Conservation (phyloP, 2,888 invertebrate genomes). For the Stenichneumon culpator region DNA sequence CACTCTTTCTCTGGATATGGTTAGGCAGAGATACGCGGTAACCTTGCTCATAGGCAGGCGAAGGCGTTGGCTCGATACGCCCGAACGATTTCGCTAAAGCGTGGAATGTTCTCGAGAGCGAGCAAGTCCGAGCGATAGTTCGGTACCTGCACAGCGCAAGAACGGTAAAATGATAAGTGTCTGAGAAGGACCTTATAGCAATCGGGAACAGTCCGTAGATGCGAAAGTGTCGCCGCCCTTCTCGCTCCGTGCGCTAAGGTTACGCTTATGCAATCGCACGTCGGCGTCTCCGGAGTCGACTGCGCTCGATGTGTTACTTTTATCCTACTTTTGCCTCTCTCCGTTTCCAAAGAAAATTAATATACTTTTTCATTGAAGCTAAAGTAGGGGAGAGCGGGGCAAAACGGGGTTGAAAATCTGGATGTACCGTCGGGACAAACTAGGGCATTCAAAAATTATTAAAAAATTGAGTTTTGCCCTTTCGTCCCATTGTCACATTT, state of each 20-base stretch:
- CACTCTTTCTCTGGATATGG: constrained; percentile 11
- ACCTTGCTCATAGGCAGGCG: constrained; percentile 72
- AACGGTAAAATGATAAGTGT: constrained; percentile 8
- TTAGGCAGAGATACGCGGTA: constrained; percentile 55
- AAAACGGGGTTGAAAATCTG: too few relatives aligned
- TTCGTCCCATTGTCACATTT: too few relatives aligned
- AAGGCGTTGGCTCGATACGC: constrained; percentile 79
- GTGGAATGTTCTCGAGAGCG: constrained; percentile 49
- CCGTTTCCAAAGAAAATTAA: not conserved
- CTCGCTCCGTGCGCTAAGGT: constrained; percentile 13
- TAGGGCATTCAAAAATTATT: too few relatives aligned
- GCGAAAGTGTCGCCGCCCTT: constrained; percentile 28
- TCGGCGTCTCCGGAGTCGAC: not conserved
- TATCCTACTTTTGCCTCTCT: not conserved
- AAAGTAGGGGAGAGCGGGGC: too few relatives aligned
- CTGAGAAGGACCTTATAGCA: not conserved
- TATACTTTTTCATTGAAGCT: too few relatives aligned
- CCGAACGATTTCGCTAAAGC: constrained; percentile 71
- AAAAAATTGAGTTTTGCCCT: too few relatives aligned
- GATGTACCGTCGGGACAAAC: too few relatives aligned
- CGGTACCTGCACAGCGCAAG: constrained; percentile 6
- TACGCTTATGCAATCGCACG: constrained; percentile 31
- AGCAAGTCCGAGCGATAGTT: constrained; percentile 14
- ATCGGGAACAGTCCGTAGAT: constrained; percentile 4
- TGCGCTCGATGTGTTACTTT: not conserved